A percentile compares a stretch with the other conserved stretches of the same genome.
Conservation (phyloP, 2,888 invertebrate genomes). For the Drosophila meridionalis region DNA sequence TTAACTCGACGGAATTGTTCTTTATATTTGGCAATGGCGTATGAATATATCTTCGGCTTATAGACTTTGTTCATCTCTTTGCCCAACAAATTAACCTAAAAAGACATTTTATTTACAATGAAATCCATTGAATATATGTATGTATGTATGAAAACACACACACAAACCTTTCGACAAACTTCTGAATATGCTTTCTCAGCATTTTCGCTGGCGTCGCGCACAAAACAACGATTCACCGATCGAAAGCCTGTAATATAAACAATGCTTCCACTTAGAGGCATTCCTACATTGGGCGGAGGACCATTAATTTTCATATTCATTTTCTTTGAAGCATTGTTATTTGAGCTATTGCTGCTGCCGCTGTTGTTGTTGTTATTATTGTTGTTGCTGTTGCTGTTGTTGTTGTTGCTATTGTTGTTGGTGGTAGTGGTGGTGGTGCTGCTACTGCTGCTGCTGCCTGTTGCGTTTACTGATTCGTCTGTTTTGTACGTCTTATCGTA, state of each 20-base stretch:
- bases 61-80: constrained; percentile 16
- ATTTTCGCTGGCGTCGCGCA: constrained; percentile 41
- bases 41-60: not conserved
- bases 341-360: not conserved
- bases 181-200: constrained; percentile 34
- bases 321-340: not conserved
- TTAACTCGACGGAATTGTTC: constrained; percentile 32
- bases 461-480: not conserved
- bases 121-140: not conserved
- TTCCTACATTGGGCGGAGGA: not conserved
- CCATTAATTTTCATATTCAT: not conserved
- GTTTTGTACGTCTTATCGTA: not conserved
- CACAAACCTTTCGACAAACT: constrained; percentile 40
- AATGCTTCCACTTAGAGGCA: constrained; percentile 37
- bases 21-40: constrained; percentile 31
- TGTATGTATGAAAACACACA: not conserved
- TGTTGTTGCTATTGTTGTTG: not conserved
- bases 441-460: not conserved
- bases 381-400: no score
- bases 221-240: constrained; percentile 48
- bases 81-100: constrained; percentile 38
- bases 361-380: not conserved
- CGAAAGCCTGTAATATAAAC: constrained; percentile 42
- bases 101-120: not conserved
- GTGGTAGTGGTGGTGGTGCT: not conserved